A percentile compares a stretch with the other conserved stretches of the same genome.
Conservation (phyloP, 1,140 invertebrate genomes). For the Eurosta solidaginis region DNA sequence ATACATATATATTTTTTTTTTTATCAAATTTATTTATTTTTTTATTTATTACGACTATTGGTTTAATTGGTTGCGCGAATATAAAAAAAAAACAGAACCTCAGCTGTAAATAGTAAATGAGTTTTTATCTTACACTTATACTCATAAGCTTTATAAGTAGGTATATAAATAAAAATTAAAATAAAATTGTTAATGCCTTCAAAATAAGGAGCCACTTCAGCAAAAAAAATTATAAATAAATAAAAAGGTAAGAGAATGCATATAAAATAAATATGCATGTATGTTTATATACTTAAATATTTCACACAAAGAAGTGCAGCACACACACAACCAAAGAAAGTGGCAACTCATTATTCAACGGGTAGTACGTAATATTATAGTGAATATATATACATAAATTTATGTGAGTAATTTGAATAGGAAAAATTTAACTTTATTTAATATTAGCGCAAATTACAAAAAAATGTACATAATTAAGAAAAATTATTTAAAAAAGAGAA, state of each 20-base stretch:
- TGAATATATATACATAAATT: not conserved
- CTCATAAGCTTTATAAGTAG: not conserved
- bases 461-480: not conserved
- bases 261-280: not conserved
- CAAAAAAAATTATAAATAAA: not conserved
- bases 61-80: not conserved
- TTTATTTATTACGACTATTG: not conserved
- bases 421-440: constrained; percentile 12
- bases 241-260: not conserved
- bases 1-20: not conserved
- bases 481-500: not conserved
- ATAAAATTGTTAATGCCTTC: not conserved
- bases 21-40: not conserved
- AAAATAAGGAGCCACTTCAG: not conserved
- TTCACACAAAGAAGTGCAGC: no score
- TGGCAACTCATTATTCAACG: not conserved
- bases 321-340: not conserved
- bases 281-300: not conserved
- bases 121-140: constrained; percentile 16
- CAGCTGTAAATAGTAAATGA: constrained; percentile 15
- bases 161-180: not conserved
- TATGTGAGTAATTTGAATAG: not conserved
- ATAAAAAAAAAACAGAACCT: constrained; percentile 6
- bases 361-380: not conserved
- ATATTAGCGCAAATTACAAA: not conserved